These are phyloP conservation scores for Falco peregrinus DNA, from an alignment of 2,797 vertebrate genomes.

Conservation along the genomic window DNA sequence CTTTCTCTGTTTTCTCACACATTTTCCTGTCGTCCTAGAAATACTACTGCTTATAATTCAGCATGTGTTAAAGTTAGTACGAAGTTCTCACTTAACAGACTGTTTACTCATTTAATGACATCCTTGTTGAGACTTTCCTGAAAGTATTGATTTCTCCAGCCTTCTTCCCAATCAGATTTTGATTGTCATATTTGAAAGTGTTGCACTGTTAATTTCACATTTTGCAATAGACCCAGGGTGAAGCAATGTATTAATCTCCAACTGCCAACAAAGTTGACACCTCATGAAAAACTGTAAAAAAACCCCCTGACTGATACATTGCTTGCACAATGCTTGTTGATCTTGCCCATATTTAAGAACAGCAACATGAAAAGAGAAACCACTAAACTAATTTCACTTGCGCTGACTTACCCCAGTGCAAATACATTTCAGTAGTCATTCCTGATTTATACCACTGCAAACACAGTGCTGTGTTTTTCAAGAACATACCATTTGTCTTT, in stretches of 20 bases:
- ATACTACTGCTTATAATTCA: not conserved
- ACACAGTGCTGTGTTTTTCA: not conserved
- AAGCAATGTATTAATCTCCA: constrained; percentile 18
- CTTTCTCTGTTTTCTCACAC: not conserved
- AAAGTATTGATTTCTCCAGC: not conserved
- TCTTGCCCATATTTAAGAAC: not conserved
- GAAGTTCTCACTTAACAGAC: not conserved
- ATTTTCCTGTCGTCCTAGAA: not conserved
- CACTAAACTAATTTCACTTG: not conserved
- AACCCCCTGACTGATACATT: not conserved
- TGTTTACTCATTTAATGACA: not conserved
- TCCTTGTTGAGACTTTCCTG: not conserved
- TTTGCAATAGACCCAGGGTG: not conserved
- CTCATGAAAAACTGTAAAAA: constrained; percentile 33
- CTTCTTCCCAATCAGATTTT: not conserved
- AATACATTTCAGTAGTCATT: not conserved
- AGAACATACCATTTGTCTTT: not conserved
- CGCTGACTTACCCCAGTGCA: not conserved
- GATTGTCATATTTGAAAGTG: not conserved
- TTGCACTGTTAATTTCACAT: not conserved
- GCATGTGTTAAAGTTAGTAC: not conserved
- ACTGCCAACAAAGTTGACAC: constrained; percentile 26
- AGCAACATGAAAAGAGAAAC: not conserved
- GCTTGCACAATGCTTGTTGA: not conserved
- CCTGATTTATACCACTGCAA: not conserved